Evolutionary conservation across 2,113 vertebrate species (phyloP), one percentile per base, ranked within the genome.

Genomic region (Paraplagusia blochii): DNA sequence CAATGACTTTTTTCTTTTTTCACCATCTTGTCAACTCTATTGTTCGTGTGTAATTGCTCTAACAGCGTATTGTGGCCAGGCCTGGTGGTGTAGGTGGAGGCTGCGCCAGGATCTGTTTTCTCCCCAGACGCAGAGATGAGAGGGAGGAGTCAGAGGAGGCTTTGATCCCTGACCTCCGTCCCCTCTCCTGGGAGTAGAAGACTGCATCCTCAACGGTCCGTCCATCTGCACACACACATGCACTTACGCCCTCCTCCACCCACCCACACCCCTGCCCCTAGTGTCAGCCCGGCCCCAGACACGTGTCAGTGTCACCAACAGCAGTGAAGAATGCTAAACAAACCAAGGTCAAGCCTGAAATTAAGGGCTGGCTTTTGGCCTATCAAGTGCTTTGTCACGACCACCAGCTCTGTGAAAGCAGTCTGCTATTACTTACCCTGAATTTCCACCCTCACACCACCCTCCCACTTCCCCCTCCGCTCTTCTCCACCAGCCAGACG

Each of bases 111-210:
- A 62, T 76, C 70, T 40, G 19, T 12, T 39, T 8, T 53, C 40
- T 63, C 82, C 79, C 69, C 64, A 64, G 79, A 76, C 75, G 53
- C 55, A 43, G 44, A 40, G 69, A 33, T 13, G 66, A 54, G 72
- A 16, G 51, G 67, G 22, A 29, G 43, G 66, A 71, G 62, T 77
- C 72, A 62, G 76, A 52, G 17, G 68, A 59, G 69, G 69, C 58
- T 83, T 72, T 81, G 84, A 90, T 73, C 86, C 59, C 64, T 81
- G 80, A 88, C 85, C 85, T 75, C 76, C 66, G 69, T 53, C 67
- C 58, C 60, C 48, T 63, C 79, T 69, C 72, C 14, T 45, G 83
- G 83, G 80, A 82, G 66, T 69, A 73, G 50, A 51, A 42, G 60
- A 11, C 58, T 56, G 73, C 72, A 61, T 80, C 71, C 46, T 61